Percentiles rank a stretch among this genome's conserved stretches.
Conservation (phyloP, 2,797 vertebrate genomes). For the Cheracebus regulus region DNA sequence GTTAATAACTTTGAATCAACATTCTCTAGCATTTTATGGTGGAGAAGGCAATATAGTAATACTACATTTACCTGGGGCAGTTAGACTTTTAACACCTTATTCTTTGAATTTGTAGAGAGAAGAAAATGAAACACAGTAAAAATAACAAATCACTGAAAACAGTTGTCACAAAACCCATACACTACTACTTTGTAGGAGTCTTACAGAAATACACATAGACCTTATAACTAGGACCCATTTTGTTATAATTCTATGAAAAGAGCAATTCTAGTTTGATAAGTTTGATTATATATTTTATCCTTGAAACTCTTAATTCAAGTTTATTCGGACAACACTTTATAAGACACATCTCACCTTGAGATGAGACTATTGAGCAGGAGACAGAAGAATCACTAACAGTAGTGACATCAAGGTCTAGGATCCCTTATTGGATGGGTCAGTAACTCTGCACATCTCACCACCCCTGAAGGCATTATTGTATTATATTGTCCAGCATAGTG, state of each 20-base stretch:
- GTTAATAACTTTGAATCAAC: not conserved
- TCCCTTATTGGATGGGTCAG: not conserved
- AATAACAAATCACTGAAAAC: not conserved
- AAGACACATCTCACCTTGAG: not conserved
- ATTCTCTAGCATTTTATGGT: not conserved
- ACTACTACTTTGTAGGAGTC: not conserved
- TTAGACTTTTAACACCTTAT: not conserved
- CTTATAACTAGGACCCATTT: not conserved
- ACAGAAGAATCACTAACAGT: not conserved
- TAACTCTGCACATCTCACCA: not conserved
- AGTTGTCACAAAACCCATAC: not conserved
- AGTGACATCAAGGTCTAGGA: not conserved
- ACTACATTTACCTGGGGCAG: not conserved
- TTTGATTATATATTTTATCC: not conserved
- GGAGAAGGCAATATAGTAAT: not conserved
- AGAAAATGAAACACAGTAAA: not conserved
- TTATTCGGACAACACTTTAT: not conserved
- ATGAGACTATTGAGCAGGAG: not conserved
- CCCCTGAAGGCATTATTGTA: not conserved
- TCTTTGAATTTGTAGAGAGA: not conserved
- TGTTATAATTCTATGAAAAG: not conserved
- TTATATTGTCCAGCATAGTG: not conserved
- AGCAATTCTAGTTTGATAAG: not conserved
- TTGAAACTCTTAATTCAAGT: not conserved
- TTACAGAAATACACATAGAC: not conserved